These are phyloP conservation scores for Theonella swinhoei DNA, from an alignment of 37 sponge, comb jelly and placozoan genomes.

Conservation along the genomic window DNA sequence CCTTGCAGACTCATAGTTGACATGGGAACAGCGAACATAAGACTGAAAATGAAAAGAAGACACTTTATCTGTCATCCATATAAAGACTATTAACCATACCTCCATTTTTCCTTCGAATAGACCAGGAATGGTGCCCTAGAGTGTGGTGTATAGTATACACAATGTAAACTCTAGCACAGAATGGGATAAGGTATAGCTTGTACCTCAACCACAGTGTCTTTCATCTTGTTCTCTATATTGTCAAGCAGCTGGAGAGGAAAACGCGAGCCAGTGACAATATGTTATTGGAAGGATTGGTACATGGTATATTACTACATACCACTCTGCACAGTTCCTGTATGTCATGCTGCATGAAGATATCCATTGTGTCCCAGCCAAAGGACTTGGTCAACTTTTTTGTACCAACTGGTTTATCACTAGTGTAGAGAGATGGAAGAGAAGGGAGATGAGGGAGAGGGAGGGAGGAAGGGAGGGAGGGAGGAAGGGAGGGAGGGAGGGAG, in stretches of 20 bases:
- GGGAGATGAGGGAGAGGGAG: no score
- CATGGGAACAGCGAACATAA: slow-evolving; percentile 79
- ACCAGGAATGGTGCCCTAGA: slow-evolving; percentile 89
- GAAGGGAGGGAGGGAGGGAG: not conserved
- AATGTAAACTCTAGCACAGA: not conserved
- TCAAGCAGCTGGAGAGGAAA: slow-evolving; percentile 75
- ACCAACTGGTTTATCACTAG: slow-evolving; percentile 92
- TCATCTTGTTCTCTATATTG: slow-evolving; percentile 97
- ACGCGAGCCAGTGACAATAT: not conserved
- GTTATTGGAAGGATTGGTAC: no score
- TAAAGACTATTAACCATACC: slow-evolving; percentile 1
- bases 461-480: not conserved
- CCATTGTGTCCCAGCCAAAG: slow-evolving; percentile 99
- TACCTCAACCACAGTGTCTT: slow-evolving; percentile 94
- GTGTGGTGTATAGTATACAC: not conserved
- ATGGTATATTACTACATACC: slow-evolving; percentile 62
- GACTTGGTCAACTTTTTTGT: slow-evolving; percentile 98
- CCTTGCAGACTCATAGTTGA: slow-evolving; percentile 89
- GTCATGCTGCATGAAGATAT: slow-evolving; percentile 99
- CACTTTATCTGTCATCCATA: not conserved
- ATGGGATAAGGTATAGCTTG: not conserved
- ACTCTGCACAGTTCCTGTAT: slow-evolving; percentile 96
- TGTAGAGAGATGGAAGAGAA: not conserved
- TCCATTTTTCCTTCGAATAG: slow-evolving; percentile 97
- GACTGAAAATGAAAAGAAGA: slow-evolving; percentile 51